Base-by-base conservation (phyloP, 2,113 vertebrate genomes). In the Phylloscopus trochiloides region DNA sequence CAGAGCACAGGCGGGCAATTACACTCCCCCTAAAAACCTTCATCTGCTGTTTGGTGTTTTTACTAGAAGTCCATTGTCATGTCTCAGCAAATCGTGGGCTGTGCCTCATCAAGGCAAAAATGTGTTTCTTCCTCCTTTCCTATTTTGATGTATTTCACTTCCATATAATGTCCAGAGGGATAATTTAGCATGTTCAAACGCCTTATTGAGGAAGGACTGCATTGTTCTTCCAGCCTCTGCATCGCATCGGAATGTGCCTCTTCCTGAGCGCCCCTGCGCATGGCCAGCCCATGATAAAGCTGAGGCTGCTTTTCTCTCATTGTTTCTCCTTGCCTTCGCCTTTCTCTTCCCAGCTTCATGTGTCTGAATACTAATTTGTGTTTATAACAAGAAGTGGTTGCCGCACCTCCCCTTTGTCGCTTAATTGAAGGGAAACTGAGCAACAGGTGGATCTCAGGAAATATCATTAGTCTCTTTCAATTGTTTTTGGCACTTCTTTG, bases 381-480 rank as follows among this genome's bases (percentile, higher is more conserved):
- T 96, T 94, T 94, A 97, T 96, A 94, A 94, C 82, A 93, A 95
- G 88, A 83, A 90, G 40, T 2, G 3, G 88, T 90, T 95, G 90
- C 90, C 0, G 47, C 85, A 95, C 78, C 79, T 96, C 96, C 93
- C 78, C 72, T 96, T 94, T 92, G 71, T 93, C 10, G 0, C 88
- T 88, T 97, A 96, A 96, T 93, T 96, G 94, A 96, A 94, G 93
- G 92, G 96, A 95, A 96, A 92, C 88, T 86, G 78, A 93, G 90
- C 78, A 96, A 96, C 93, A 96, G 93, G 96, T 96, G 96, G 85
- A 94, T 96, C 92, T 94, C 93, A 94, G 93, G 90, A 96, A 96
- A 96, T 86, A 91, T 88, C 82, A 90, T 95, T 95, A 93, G 72
- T 62, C 79, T 92, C 82, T 63, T 94, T 93, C 34, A 6, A 90